Evolutionary conservation across 1,140 invertebrate genomes (phyloP).

Genomic region (Platyura marginata): DNA sequence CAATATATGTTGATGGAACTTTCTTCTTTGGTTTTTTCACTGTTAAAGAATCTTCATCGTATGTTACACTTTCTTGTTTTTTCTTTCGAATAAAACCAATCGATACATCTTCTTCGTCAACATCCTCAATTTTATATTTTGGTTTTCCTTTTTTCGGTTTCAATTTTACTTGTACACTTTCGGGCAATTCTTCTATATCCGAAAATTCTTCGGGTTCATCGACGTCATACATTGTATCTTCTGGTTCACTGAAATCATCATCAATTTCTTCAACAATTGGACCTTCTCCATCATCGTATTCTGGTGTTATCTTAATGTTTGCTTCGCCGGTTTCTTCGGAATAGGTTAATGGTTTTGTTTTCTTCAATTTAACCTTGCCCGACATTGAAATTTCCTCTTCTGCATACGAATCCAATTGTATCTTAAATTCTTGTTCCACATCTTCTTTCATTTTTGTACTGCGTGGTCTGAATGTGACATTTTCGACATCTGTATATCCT

Average conservation of each 20-base stretch:
- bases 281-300: conserved; percentile 41
- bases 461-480: conserved; percentile 53
- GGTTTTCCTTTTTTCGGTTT: conserved; percentile 26
- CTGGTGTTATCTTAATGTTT: conserved; percentile 48
- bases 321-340: conserved; percentile 52
- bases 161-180: conserved; percentile 32
- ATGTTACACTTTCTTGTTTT: conserved; percentile 11
- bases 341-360: conserved; percentile 47
- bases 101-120: conserved; percentile 35
- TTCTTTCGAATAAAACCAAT: conserved; percentile 28
- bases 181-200: conserved; percentile 25
- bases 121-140: conserved; percentile 18
- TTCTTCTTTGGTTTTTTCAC: conserved; percentile 41
- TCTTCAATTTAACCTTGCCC: conserved; percentile 57
- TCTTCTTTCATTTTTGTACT: conserved; percentile 56
- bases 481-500: conserved; percentile 50
- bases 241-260: conserved; percentile 34
- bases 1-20: conserved; percentile 34
- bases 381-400: conserved; percentile 74
- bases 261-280: conserved; percentile 50
- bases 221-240: conserved; percentile 40
- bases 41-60: conserved; percentile 23
- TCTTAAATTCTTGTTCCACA: conserved; percentile 71
- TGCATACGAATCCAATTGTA: conserved; percentile 61
- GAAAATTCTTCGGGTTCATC: conserved; percentile 34